A percentile compares a stretch with the other conserved stretches of the same genome.
Conservation (phyloP, 2,113 vertebrate genomes). For the Alligator mississippiensis region DNA sequence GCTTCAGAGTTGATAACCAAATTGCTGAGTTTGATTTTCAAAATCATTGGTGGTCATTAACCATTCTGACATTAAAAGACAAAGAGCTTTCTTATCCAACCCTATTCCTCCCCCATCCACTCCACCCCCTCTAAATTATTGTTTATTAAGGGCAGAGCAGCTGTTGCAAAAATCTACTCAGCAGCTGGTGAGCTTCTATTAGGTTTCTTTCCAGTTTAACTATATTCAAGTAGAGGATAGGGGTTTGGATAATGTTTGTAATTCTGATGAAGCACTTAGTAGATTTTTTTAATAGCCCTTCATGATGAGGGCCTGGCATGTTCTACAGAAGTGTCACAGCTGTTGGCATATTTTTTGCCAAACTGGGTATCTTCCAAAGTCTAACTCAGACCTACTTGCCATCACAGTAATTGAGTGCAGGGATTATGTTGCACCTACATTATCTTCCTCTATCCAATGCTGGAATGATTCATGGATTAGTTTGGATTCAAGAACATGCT, state of each 20-base stretch:
- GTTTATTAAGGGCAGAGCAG: neutral
- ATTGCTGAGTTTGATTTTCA: neutral
- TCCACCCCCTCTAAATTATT: neutral
- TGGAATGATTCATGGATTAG: neutral
- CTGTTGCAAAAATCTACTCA: conserved; percentile 1
- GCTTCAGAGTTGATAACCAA: neutral
- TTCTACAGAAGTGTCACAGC: neutral
- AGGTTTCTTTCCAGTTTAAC: neutral
- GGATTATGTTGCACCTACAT: neutral
- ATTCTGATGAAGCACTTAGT: conserved; percentile 12
- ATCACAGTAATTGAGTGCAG: neutral
- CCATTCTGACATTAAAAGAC: neutral
- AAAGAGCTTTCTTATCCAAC: neutral
- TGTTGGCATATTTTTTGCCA: conserved; percentile 21
- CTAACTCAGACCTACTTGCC: neutral
- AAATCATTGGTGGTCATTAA: neutral
- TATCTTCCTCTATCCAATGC: neutral
- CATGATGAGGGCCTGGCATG: neutral
- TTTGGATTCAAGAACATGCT: neutral
- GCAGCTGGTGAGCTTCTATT: conserved; percentile 37
- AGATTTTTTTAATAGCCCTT: neutral
- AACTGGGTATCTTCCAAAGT: neutral
- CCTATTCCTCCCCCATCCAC: neutral
- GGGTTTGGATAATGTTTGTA: conserved; percentile 25
- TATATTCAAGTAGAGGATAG: neutral